Conservation (phyloP, 2,888 invertebrate genomes). For the Drosophila pseudotalamancana region DNA sequence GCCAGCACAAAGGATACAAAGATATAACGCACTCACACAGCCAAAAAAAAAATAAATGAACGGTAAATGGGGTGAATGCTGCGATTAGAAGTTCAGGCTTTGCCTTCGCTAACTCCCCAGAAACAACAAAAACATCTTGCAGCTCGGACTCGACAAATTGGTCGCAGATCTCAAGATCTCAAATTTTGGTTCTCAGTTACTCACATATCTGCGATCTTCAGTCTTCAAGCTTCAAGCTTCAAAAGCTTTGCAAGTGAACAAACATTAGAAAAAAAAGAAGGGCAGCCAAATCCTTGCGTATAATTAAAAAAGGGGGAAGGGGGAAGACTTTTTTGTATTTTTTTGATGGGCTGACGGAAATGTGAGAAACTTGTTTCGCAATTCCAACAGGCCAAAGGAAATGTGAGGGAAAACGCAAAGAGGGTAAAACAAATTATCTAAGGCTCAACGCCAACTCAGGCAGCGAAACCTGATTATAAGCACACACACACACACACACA, state of each 20-base stretch:
- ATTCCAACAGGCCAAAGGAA: slow-evolving; percentile 28
- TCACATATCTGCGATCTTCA: slow-evolving; percentile 8
- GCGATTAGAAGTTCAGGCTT: slow-evolving; percentile 53
- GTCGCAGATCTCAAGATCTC: not conserved
- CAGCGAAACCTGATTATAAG: slow-evolving; percentile 57
- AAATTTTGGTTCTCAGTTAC: slow-evolving; percentile 1
- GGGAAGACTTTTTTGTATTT: not conserved
- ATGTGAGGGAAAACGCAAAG: slow-evolving; percentile 37
- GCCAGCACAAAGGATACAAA: slow-evolving; percentile 18
- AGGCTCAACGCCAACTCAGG: slow-evolving; percentile 55
- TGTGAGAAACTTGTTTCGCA: slow-evolving; percentile 73
- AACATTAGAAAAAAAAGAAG: slow-evolving; percentile 58
- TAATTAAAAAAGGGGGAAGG: slow-evolving; percentile 52
- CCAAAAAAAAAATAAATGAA: slow-evolving; percentile 17
- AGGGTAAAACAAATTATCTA: slow-evolving; percentile 45
- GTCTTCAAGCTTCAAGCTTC: slow-evolving; percentile 2
- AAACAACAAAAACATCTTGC: no score
- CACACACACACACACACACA: slow-evolving; percentile 4
- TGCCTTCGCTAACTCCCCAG: no score
- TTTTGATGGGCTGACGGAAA: slow-evolving; percentile 43
- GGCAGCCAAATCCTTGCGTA: slow-evolving; percentile 42
- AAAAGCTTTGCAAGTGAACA: slow-evolving; percentile 67
- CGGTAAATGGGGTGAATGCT: slow-evolving; percentile 22
- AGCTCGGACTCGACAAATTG: slow-evolving; percentile 71
- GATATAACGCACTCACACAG: not conserved